Evolutionary conservation across 2,888 invertebrate genomes (phyloP), one percentile per base, ranked within the genome.

Genomic region (Tipula vernalis): DNA sequence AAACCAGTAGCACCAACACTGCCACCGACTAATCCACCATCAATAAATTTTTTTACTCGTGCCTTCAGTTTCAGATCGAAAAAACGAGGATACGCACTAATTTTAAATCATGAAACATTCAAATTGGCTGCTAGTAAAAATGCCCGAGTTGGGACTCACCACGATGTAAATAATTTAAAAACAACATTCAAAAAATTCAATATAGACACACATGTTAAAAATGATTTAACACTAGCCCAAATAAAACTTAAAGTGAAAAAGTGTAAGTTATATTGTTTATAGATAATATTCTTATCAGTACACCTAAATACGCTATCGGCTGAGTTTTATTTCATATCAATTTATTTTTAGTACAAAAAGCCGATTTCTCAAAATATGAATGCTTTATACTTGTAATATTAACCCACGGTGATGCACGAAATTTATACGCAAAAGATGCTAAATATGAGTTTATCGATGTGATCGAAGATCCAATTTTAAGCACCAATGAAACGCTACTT

Each of bases 331-430:
- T 39, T 39, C 28, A 39, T 39, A 39, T 6, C 28, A 10, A 28
- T 57, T 6, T n/a, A 57, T 8, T 85, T 85, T 18, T 36, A 91
- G 91, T 91, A 88, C 89, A 90, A 88, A 88, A 87, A 10, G 89
- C 89, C 86, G 89, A 90, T 88, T 91, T 89, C 86, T 88, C 87
- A 1, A 89, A 89, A 15, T 88, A 89, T 39, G 89, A 91, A 2
- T 90, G 90, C n/a, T 87, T 91, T 85, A 89, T 91, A 0, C 87
- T 91, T 36, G 91, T 90, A 2, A 89, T 91, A 85, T 87, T 91
- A 83, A 90, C 90, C 12, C 91, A 91, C 89, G 91, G 91, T 12
- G 71, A 71, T 1, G 88, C 89, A 3, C 89, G 90, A 8, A 87
- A 89, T 47, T 88, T 91, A 44, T 89, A 89, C 28, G 91, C 91